Conservation (phyloP, 2,797 vertebrate genomes). For the Miichthys miiuy region DNA sequence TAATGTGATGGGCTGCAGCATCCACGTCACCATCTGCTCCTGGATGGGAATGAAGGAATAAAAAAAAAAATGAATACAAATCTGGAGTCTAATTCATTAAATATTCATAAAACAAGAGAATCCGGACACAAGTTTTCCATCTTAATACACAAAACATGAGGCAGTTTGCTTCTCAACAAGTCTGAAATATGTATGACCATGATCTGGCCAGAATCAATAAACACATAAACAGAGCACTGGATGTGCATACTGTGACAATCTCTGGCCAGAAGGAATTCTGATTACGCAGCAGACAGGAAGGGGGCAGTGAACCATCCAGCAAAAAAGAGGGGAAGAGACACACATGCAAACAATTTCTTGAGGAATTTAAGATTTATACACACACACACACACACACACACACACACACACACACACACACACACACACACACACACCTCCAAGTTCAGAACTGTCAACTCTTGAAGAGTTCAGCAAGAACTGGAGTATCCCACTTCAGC, state of each 20-base stretch:
- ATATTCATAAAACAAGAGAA: conserved; percentile 23
- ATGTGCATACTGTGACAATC: background rate
- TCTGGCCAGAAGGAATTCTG: conserved; percentile 26
- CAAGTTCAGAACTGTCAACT: background rate
- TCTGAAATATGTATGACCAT: conserved; percentile 49
- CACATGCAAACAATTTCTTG: background rate
- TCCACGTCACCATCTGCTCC: conserved; percentile 79
- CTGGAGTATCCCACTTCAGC: no score
- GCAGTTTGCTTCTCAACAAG: background rate
- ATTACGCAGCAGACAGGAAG: conserved; percentile 10
- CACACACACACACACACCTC: background rate
- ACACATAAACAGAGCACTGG: background rate
- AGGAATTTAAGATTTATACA: background rate
- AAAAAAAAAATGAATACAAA: background rate
- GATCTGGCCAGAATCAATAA: background rate
- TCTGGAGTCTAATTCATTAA: background rate
- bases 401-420: background rate
- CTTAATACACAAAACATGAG: background rate
- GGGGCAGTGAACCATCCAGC: conserved; percentile 4
- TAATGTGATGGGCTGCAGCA: conserved; percentile 77
- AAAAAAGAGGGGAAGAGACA: background rate
- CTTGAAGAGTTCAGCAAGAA: background rate
- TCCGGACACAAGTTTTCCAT: background rate
- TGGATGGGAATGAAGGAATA: conserved; percentile 28
- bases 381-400: background rate